Base-by-base conservation (phyloP, 1,140 invertebrate species). In the Penaeus vannamei region DNA sequence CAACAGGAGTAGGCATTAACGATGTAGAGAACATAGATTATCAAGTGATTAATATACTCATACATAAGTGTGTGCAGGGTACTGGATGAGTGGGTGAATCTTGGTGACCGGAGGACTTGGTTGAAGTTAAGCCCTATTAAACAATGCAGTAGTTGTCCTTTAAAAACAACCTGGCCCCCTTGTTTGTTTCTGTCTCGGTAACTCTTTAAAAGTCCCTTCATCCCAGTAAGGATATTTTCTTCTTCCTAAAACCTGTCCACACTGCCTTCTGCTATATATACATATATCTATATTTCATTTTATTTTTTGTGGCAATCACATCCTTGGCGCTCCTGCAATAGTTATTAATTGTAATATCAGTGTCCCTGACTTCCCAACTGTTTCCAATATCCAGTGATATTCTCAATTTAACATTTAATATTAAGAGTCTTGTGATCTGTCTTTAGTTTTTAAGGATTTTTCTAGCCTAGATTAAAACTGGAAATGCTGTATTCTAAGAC, bases 341-440 rank as follows among this genome's bases (percentile, higher is more conserved):
- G 83, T 84, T 85, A 84, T 77, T 61, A 80, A 62, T 79, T 81
- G 82, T 89, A 84, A 46, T 53, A 88, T 88, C 82, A 62, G 82
- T 89, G 87, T 89, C 83, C 81, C 84, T 85, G 59, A 79, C 83
- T 83, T 66, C 72, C 87, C 82, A 66, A 87, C 86, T 62, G 72
- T 89, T 85, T 84, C 86, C 60, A 83, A 84, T 84, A 89, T 84
- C 69, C 61, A 84, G 87, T 84, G 87, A 89, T 89, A 84, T 89
- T 89, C 87, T 89, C 82, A 84, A 87, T 87, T 87, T 80, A 84
- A 89, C 61, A 80, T 85, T 85, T 89, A 89, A 77, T 60, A 53
- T 89, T 89, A 89, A 89, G 82, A 89, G 82, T 84, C 87, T 89
- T 89, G 87, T 89, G 87, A 89, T 89, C 87, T 89, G 87, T 89